Evolutionary conservation across 2,797 vertebrate genomes (phyloP), one percentile per base, ranked within the genome.

Genomic region (Paratrypauchen microcephalus): DNA sequence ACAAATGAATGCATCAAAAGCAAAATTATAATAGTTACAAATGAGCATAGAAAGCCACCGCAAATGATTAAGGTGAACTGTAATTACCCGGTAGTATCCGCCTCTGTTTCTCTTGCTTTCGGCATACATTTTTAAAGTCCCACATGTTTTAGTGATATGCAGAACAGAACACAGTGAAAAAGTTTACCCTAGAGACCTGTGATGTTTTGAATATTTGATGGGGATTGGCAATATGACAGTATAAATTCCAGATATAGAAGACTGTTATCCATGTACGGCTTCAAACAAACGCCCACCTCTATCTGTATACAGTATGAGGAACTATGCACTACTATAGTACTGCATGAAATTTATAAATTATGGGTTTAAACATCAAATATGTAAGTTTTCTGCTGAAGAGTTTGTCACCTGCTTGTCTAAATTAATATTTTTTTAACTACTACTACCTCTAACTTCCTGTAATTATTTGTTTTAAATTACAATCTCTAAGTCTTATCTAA

Each of bases 131-230:
- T 82, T 82, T 82, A 62, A 76, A 79, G 70, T 56, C 32, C 56
- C 47, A 45, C 41, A 79, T 83, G 74, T 80, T 86, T 79, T 73
- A 80, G 57, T 76, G 70, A 82, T 77, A 71, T 72, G 76, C 71
- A 80, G 67, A 77, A 82, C 65, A 74, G 57, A 60, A 61, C 41
- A 73, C 23, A 50, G 26, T 48, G 26, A 74, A 80, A 76, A 78
- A 50, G 23, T 50, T 70, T 73, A 9, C 76, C 70, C 73, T 6
- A 30, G 70, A 70, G 82, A 83, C 28, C 60, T 64, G 36, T 65
- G 30, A 72, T 73, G 30, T 56, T 32, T 71, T 90, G 28, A 83
- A 86, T 83, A 70, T 82, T 88, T 81, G 5, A 86, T 87, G 83
- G 30, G 81, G 86, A 76, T 77, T 71, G 71, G 0, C 76, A 79